Evolutionary conservation across 53 echinoderm and acorn worm species (phyloP).

Genomic region (Zoroaster sp.): DNA sequence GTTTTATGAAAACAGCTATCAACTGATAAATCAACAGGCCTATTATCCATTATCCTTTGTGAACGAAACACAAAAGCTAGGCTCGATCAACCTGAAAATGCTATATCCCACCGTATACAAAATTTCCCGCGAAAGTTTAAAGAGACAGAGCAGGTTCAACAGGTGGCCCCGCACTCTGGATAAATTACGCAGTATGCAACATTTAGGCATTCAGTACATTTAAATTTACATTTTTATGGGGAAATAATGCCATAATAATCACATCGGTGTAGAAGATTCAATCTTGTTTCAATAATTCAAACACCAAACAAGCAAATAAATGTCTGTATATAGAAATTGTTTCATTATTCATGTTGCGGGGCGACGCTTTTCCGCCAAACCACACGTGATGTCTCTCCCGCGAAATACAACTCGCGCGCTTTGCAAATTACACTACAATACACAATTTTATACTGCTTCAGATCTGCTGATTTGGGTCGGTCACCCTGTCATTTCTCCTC

Average conservation of each 20-base stretch:
- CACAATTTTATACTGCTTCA: background rate
- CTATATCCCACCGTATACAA: no score
- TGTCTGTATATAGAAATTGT: background rate
- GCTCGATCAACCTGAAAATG: no score
- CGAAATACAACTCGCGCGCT: constrained; percentile 96
- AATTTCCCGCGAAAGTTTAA: constrained; percentile 45
- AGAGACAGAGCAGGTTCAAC: background rate
- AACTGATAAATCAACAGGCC: no score
- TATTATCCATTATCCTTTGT: no score
- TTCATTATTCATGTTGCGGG: background rate
- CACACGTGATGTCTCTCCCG: constrained; percentile 89
- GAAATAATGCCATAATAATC: background rate
- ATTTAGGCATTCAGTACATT: background rate
- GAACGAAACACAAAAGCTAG: no score
- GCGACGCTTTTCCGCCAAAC: constrained; percentile 66
- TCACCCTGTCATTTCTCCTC: background rate
- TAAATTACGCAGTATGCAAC: background rate
- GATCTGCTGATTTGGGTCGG: background rate
- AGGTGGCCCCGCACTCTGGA: constrained; percentile 32
- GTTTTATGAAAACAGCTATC: no score
- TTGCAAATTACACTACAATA: constrained; percentile 44
- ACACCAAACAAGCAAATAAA: background rate
- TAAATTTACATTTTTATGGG: background rate
- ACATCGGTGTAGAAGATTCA: no score
- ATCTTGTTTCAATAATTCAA: background rate